Evolutionary conservation across 2,888 invertebrate species (phyloP).

Genomic region (Germaria angustata): DNA sequence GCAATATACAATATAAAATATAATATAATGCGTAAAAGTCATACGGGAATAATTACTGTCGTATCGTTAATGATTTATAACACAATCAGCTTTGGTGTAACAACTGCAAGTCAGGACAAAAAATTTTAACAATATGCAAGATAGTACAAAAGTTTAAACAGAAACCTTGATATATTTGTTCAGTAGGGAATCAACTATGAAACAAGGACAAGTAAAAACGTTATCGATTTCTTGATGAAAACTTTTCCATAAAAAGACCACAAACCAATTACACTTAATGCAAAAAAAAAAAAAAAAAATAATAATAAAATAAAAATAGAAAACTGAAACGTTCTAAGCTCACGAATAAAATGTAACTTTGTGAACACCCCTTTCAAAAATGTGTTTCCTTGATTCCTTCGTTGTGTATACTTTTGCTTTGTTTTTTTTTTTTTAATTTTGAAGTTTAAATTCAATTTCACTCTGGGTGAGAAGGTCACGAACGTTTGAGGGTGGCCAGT

Average conservation of each 20-base stretch:
- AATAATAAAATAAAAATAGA: neutral
- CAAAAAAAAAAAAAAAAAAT: neutral
- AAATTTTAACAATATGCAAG: no score
- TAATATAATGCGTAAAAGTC: constrained; percentile 51
- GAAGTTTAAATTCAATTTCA: constrained; percentile 55
- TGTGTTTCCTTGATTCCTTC: neutral
- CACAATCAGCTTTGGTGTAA: neutral
- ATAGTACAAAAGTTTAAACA: neutral
- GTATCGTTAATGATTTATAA: constrained; percentile 59
- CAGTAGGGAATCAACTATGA: neutral
- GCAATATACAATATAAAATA: neutral
- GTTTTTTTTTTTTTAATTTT: neutral
- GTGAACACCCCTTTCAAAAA: constrained; percentile 9
- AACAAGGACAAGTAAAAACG: constrained; percentile 2
- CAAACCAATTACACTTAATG: constrained; percentile 39
- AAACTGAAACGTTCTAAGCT: constrained; percentile 1
- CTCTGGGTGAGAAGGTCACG: constrained; percentile 54
- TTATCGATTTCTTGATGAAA: constrained; percentile 42
- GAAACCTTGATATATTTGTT: constrained; percentile 58
- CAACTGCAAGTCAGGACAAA: neutral
- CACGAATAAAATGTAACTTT: constrained; percentile 19
- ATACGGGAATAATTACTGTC: constrained; percentile 61
- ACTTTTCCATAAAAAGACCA: neutral
- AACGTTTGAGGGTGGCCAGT: constrained; percentile 37
- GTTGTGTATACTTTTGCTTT: neutral